phyloP scores from a whole-genome alignment of 1,140 invertebrate species.

The Zaprionus capensis region DNA sequence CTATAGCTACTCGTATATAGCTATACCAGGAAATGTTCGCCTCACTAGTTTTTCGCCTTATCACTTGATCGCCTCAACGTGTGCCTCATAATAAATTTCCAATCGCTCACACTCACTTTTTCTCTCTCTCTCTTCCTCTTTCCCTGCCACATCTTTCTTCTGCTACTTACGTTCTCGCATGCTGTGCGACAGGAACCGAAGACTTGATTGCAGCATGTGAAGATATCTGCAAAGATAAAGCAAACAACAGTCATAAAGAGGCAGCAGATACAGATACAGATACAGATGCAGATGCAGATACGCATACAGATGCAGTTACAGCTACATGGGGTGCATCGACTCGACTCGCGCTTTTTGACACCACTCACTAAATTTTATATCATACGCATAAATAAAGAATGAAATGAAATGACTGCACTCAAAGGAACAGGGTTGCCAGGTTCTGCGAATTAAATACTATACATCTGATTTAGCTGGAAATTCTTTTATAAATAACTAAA shows the following conservation, averaged over 20 bases:
- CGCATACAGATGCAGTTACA: neutral
- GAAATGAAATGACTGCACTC: neutral
- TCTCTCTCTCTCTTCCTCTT: neutral
- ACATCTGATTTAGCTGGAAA: neutral
- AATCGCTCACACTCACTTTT: neutral
- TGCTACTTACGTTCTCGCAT: constrained; percentile 81
- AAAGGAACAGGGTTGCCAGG: neutral
- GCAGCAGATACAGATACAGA: constrained; percentile 17
- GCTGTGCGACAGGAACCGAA: constrained; percentile 83
- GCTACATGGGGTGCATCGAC: constrained; percentile 56
- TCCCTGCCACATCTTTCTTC: constrained; percentile 12
- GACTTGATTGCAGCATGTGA: constrained; percentile 81
- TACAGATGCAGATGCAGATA: neutral
- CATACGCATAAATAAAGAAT: constrained; percentile 41
- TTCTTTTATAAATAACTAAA: neutral
- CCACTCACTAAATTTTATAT: constrained; percentile 58
- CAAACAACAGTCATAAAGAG: constrained; percentile 38
- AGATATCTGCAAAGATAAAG: constrained; percentile 74
- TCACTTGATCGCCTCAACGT: constrained; percentile 52
- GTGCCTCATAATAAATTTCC: constrained; percentile 9
- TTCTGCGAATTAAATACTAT: neutral
- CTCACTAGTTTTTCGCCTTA: constrained; percentile 60
- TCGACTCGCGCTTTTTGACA: constrained; percentile 70
- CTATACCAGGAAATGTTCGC: constrained; percentile 70
- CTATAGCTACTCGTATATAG: constrained; percentile 15